phyloP scores from a whole-genome alignment of 1,140 invertebrate species.

The Drosophila insularis region DNA sequence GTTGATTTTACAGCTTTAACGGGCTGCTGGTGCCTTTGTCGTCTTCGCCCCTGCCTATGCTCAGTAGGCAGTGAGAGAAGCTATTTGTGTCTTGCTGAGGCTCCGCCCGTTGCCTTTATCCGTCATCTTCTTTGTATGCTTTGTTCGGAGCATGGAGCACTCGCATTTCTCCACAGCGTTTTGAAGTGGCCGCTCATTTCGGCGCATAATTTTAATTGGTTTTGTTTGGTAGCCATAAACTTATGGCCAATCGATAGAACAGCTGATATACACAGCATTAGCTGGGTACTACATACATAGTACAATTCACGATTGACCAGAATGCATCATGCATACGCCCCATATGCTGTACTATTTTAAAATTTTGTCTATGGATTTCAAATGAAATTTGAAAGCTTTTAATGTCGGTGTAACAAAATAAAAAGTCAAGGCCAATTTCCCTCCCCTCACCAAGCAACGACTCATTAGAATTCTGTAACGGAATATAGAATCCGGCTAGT shows the following conservation, averaged over 20 bases:
- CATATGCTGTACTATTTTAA: not conserved
- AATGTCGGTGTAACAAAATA: not conserved
- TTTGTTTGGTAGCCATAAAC: conserved; percentile 47
- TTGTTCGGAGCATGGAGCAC: not conserved
- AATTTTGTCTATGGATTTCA: not conserved
- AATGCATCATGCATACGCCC: conserved; percentile 32
- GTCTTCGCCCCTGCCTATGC: not conserved
- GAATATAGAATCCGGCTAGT: not conserved
- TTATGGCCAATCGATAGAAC: conserved; percentile 60
- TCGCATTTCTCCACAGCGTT: conserved; percentile 16
- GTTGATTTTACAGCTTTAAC: conserved; percentile 62
- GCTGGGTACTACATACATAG: not conserved
- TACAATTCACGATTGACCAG: not conserved
- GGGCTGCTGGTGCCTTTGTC: conserved; percentile 17
- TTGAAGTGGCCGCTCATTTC: conserved; percentile 65
- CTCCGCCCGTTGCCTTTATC: not conserved
- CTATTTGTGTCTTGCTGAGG: conserved; percentile 37
- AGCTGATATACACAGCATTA: conserved; percentile 41
- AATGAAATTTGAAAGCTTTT: not conserved
- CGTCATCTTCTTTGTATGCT: not conserved
- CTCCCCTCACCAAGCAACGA: too few species aligned
- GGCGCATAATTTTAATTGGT: conserved; percentile 72
- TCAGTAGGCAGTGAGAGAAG: conserved; percentile 43
- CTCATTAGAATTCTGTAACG: too few species aligned
- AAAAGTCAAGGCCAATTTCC: not conserved